Percentiles rank a stretch among this genome's conserved stretches.
These are phyloP conservation scores for Alauda arvensis DNA, from an alignment of 2,797 vertebrate species.

Conservation along the genomic window DNA sequence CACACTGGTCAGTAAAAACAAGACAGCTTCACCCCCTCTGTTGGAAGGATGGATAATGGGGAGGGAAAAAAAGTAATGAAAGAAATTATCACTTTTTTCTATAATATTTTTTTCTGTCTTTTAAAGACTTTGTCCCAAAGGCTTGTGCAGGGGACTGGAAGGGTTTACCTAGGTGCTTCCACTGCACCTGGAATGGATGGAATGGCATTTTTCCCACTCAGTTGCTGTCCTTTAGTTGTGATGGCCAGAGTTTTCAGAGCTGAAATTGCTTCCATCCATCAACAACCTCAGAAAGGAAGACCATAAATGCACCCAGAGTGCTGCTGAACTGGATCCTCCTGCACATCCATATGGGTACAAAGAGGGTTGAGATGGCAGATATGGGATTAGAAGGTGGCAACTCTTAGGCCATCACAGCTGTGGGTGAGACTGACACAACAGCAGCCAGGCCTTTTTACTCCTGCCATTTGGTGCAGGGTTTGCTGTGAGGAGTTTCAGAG, in stretches of 20 bases:
- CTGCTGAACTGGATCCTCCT: background rate
- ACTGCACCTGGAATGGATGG: background rate
- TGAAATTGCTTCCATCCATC: background rate
- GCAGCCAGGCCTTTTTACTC: background rate
- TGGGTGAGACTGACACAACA: background rate
- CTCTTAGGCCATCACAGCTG: background rate
- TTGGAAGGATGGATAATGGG: background rate
- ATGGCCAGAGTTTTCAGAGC: background rate
- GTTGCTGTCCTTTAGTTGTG: background rate
- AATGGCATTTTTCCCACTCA: background rate
- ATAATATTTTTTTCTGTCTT: accelerated
- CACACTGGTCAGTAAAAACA: background rate
- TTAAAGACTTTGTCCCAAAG: background rate
- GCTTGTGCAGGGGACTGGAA: background rate
- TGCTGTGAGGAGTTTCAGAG: background rate
- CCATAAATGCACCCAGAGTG: background rate
- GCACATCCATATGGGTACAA: accelerated
- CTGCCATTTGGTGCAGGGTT: background rate
- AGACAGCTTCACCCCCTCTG: background rate
- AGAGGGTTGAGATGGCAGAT: background rate
- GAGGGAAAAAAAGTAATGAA: background rate
- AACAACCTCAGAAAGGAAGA: background rate
- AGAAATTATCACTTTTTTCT: background rate
- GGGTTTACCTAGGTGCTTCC: background rate
- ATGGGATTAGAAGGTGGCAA: background rate